Evolutionary conservation across 2,113 vertebrate species (phyloP), one percentile per base, ranked within the genome.

Genomic region (Oxyruncus cristatus): DNA sequence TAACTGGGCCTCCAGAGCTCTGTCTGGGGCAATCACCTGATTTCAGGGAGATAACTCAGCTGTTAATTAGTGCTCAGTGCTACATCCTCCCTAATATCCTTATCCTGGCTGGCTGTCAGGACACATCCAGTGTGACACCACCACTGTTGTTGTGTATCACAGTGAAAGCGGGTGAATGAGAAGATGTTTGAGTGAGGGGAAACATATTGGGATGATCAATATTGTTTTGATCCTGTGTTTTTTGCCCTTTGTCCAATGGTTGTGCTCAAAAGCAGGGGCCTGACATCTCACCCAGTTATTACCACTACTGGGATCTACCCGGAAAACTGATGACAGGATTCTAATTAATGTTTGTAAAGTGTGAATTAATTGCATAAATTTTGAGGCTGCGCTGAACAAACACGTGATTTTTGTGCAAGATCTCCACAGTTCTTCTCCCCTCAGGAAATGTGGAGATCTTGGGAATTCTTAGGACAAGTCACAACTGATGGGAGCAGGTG

Each of bases 51-150:
- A 86, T 88, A 86, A 88, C 21, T 58, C 37, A 91, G 74, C 76
- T 95, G 77, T 93, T 96, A 96, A 97, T 96, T 96, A 95, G 63
- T 3, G 9, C 35, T 95, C 62, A n/a, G 44, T 83, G 74, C 7
- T 94, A 80, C 86, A 58, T 37, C 62, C 86, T 95, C 50, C 18
- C 56, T 70, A 53, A 61, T 14, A 47, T 21, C 79, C 33, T 65
- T n/a, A 61, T 12, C 26, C 84, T 77, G 56, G 22, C 55, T 82
- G 53, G 32, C 42, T 75, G 53, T 49, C 70, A 56, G 93, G 71
- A 77, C 9, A n/a, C 65, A 28, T 10, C 7, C 42, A 14, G 23
- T 1, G 2, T 50, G 47, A 20, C 58, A 72, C 18, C 47, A 52
- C 2, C 5, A 74, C 61, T 56, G 81, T 65, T 52, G 47, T 33